Conservation (phyloP, 2,797 vertebrate genomes). For the Sciurus vulgaris region DNA sequence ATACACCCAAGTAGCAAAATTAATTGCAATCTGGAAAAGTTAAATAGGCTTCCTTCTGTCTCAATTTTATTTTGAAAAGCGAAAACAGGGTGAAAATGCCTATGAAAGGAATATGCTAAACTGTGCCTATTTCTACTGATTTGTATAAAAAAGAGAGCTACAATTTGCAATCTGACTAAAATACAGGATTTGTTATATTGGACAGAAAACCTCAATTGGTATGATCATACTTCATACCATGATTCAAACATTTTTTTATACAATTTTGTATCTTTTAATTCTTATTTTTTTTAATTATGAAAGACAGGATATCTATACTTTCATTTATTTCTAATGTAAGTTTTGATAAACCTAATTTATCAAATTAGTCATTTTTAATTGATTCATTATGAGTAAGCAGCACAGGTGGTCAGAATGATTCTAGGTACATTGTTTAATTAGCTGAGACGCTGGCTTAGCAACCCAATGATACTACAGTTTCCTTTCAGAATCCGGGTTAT, state of each 20-base stretch:
- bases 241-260: conserved; percentile 23
- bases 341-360: conserved; percentile 12
- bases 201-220: neutral
- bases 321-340: conserved; percentile 48
- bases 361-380: neutral
- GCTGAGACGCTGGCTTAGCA: conserved; percentile 61
- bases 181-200: neutral
- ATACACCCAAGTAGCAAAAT: conserved; percentile 64
- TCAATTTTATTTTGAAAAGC: conserved; percentile 71
- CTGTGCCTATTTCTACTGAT: conserved; percentile 21
- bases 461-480: conserved; percentile 42
- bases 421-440: conserved; percentile 14
- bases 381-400: conserved; percentile 13
- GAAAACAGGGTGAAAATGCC: conserved; percentile 17
- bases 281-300: conserved; percentile 34
- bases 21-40: conserved; percentile 63
- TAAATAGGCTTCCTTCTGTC: conserved; percentile 62
- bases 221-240: conserved; percentile 3
- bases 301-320: neutral
- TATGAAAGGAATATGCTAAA: neutral
- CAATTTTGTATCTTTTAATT: conserved; percentile 1
- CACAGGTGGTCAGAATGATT: neutral
- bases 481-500: conserved; percentile 50
- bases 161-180: conserved; percentile 35
- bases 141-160: neutral